Conservation (phyloP, 1,140 invertebrate species). For the Drosophila lacertosa region DNA sequence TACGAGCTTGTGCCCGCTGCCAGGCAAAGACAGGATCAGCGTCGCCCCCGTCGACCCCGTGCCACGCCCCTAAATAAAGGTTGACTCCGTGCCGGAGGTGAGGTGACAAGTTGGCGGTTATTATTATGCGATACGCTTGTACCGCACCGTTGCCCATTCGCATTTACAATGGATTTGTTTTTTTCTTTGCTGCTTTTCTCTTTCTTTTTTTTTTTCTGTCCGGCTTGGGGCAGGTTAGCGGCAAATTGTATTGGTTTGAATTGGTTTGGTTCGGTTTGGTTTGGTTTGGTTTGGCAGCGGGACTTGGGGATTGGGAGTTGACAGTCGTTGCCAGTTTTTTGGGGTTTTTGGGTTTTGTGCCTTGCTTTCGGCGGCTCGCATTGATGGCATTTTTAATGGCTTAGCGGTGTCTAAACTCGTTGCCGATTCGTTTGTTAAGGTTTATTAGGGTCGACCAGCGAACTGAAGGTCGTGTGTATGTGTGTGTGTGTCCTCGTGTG, state of each 20-base stretch:
- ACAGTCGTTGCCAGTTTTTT: conserved; percentile 16
- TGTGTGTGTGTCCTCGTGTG: neutral
- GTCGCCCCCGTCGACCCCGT: neutral
- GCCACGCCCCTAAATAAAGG: conserved; percentile 54
- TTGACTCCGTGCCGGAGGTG: conserved; percentile 43
- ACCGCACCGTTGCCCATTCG: conserved; percentile 11
- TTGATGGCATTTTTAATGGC: conserved; percentile 79
- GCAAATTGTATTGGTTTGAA: conserved; percentile 54
- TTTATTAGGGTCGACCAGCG: conserved; percentile 47
- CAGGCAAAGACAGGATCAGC: neutral
- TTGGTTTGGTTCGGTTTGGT: conserved; percentile 56
- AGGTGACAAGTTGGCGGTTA: conserved; percentile 78
- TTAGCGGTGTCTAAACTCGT: conserved; percentile 53
- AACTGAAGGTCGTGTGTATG: neutral
- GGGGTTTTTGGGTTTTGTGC: conserved; percentile 16
- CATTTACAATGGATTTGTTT: conserved; percentile 72
- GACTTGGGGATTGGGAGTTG: conserved; percentile 2
- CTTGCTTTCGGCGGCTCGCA: conserved; percentile 44
- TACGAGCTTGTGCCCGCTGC: conserved; percentile 40
- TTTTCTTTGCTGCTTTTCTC: conserved; percentile 6
- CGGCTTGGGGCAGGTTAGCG: neutral
- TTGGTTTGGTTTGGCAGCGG: conserved; percentile 39
- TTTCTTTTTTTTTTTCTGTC: neutral
- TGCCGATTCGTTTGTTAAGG: conserved; percentile 49
- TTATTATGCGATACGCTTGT: conserved; percentile 69